Conservation (phyloP, 2,888 invertebrate species). For the Pristionchus fissidentatus region DNA sequence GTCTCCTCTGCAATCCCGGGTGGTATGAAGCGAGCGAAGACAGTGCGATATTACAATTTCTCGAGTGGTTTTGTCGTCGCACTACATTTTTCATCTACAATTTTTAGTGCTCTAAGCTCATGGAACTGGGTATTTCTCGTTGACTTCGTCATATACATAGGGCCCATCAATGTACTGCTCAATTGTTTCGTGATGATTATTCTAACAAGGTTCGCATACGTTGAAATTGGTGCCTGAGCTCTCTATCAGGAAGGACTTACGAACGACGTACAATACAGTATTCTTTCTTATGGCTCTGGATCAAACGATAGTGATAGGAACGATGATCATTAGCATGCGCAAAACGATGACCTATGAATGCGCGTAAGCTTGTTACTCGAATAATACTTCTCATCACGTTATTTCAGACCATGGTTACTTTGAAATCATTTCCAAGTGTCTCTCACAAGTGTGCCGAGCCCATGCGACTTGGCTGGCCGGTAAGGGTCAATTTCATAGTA, state of each 20-base stretch:
- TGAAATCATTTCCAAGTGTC: background rate
- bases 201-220: background rate
- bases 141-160: background rate
- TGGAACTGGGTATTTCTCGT: background rate
- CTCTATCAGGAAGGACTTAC: background rate
- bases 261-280: background rate
- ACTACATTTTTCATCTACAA: too few relatives aligned
- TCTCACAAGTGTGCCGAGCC: background rate
- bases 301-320: background rate
- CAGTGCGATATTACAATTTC: too few relatives aligned
- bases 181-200: slow-evolving; percentile 21
- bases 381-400: too few relatives aligned
- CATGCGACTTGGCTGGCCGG: slow-evolving; percentile 16
- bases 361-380: background rate
- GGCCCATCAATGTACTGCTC: background rate
- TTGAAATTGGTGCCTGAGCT: too few relatives aligned
- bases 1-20: too few relatives aligned
- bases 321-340: background rate
- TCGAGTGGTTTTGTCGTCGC: too few relatives aligned
- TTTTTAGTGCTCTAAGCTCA: too few relatives aligned
- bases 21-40: too few relatives aligned
- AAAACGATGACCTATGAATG: background rate
- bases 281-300: background rate
- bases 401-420: background rate
- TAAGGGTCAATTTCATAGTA: too few relatives aligned